These are phyloP conservation scores for Thalassoma bifasciatum DNA, from an alignment of 2,113 vertebrate species.

Conservation along the genomic window DNA sequence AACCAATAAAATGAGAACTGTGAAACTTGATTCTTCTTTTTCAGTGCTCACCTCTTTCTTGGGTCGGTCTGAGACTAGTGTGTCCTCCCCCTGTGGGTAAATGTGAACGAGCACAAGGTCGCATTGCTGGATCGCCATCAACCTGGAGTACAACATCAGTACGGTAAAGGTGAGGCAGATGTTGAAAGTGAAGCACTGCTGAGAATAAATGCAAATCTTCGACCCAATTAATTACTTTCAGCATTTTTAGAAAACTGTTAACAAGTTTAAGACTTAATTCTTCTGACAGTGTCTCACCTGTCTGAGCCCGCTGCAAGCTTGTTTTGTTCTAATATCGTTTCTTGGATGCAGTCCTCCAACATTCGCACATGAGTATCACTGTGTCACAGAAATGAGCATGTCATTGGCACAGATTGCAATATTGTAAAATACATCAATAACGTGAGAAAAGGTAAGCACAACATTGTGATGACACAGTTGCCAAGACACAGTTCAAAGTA, in stretches of 20 bases:
- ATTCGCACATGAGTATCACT: constrained; percentile 98
- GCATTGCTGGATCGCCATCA: constrained; percentile 99
- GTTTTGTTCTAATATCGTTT: constrained; percentile 97
- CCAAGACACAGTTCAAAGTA: too few species aligned
- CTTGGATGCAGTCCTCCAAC: constrained; percentile 97
- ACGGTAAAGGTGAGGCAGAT: neutral
- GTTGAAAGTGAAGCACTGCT: neutral
- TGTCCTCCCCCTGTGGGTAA: constrained; percentile 95
- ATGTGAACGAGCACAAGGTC: constrained; percentile 97
- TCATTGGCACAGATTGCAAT: neutral
- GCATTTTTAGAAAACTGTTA: neutral
- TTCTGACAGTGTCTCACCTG: constrained; percentile 81
- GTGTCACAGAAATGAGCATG: constrained; percentile 14
- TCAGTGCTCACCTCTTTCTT: constrained; percentile 90
- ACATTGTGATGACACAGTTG: too few species aligned
- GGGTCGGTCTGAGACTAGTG: constrained; percentile 93
- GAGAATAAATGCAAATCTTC: neutral
- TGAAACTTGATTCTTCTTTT: neutral
- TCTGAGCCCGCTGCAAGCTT: constrained; percentile 96
- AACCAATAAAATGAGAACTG: neutral
- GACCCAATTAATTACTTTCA: too few species aligned
- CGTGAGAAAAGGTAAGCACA: too few species aligned
- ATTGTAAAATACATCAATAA: neutral
- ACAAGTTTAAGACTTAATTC: neutral
- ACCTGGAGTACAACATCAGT: constrained; percentile 76